Percentiles rank a stretch among this genome's conserved stretches.
Evolutionary conservation across 2,888 invertebrate genomes (phyloP).

Genomic region (Aleiodes leptofemur): DNA sequence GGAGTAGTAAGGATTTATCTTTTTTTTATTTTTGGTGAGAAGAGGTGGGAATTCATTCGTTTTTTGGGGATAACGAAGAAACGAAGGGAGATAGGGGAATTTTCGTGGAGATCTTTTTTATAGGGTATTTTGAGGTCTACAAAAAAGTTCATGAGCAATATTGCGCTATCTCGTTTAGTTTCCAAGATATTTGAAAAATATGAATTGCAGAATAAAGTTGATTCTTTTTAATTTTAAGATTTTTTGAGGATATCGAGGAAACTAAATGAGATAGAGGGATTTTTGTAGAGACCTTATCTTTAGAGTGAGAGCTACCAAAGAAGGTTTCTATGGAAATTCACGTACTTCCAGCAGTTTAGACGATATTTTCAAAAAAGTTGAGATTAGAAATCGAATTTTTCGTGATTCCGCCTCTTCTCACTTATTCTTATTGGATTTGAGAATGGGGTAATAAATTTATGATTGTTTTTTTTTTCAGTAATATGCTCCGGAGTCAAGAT

Average conservation of each 20-base stretch:
- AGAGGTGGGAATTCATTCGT: slow-evolving; percentile 47
- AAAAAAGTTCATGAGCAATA: neutral
- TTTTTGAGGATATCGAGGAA: too few relatives aligned
- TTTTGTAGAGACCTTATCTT: too few relatives aligned
- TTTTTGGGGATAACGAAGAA: neutral
- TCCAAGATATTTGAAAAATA: neutral
- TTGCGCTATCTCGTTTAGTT: too few relatives aligned
- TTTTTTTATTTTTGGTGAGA: slow-evolving; percentile 44
- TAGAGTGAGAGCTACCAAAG: too few relatives aligned
- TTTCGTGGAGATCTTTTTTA: slow-evolving; percentile 28
- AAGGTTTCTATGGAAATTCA: neutral
- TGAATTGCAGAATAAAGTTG: too few relatives aligned
- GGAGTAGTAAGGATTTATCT: slow-evolving; percentile 86
- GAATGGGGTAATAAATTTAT: slow-evolving; percentile 2
- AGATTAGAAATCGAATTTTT: too few relatives aligned
- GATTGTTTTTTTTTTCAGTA: slow-evolving; percentile 78
- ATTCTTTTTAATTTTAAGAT: too few relatives aligned
- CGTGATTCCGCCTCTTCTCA: too few relatives aligned
- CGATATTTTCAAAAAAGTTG: too few relatives aligned
- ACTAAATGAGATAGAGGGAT: too few relatives aligned
- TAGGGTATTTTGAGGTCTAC: slow-evolving; percentile 8
- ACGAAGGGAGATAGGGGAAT: neutral
- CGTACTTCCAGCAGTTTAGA: too few relatives aligned
- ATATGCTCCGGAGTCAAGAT: slow-evolving; percentile 90
- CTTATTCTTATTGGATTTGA: neutral